phyloP scores from a whole-genome alignment of 2,888 invertebrate genomes.

The Pachydiplax longipennis region DNA sequence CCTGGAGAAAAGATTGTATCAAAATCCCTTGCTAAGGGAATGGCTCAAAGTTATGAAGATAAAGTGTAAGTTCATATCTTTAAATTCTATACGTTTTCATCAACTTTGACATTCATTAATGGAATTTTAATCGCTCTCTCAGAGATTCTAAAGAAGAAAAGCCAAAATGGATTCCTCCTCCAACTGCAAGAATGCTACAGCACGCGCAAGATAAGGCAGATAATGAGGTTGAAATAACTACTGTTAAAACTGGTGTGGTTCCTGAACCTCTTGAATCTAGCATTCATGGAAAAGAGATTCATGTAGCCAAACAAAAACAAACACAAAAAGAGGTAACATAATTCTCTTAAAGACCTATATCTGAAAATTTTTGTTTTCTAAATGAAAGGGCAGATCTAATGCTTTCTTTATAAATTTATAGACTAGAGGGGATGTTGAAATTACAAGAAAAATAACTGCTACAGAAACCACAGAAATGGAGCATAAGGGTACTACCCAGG shows the following conservation, averaged over 20 bases:
- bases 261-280: constrained; percentile 83
- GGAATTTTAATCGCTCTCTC: too few relatives aligned
- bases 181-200: constrained; percentile 38
- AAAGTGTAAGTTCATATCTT: constrained; percentile 73
- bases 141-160: constrained; percentile 63
- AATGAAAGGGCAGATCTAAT: neutral
- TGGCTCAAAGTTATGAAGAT: constrained; percentile 87
- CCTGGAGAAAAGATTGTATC: constrained; percentile 82
- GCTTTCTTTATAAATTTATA: constrained; percentile 47
- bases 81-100: neutral
- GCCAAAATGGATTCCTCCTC: constrained; percentile 61
- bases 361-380: neutral
- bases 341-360: neutral
- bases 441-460: constrained; percentile 89
- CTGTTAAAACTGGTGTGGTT: constrained; percentile 54
- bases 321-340: constrained; percentile 77
- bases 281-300: constrained; percentile 87
- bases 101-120: too few relatives aligned
- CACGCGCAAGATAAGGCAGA: constrained; percentile 44
- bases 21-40: constrained; percentile 80
- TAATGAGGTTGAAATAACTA: constrained; percentile 47
- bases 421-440: constrained; percentile 83
- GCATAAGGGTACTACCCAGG: constrained; percentile 87
- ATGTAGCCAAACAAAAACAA: constrained; percentile 87
- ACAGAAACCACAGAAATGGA: constrained; percentile 93